phyloP scores from a whole-genome alignment of 2,888 invertebrate genomes.

The Thecophora atra region DNA sequence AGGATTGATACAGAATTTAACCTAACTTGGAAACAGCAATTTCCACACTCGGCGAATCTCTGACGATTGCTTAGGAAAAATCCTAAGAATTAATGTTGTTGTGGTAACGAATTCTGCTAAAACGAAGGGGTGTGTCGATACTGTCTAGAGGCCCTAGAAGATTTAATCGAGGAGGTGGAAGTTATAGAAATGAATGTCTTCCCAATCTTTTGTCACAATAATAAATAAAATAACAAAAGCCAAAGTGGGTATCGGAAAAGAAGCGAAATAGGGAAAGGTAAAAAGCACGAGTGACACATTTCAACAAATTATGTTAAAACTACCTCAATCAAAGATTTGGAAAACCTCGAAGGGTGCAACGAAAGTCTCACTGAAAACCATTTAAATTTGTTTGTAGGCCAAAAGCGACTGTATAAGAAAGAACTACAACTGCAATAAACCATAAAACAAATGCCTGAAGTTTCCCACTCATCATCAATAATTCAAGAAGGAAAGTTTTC shows the following conservation, averaged over 20 bases:
- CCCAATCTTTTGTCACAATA: too few species aligned
- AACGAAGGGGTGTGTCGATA: too few species aligned
- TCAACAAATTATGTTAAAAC: slow-evolving; percentile 11
- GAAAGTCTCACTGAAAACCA: not conserved
- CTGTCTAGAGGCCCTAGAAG: too few species aligned
- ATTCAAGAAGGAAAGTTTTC: slow-evolving; percentile 20
- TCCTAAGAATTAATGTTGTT: too few species aligned
- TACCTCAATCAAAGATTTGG: slow-evolving; percentile 4
- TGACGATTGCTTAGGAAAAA: not conserved
- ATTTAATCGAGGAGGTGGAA: too few species aligned
- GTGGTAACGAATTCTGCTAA: too few species aligned
- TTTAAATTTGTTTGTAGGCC: not conserved
- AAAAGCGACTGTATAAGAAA: not conserved
- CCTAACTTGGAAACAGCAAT: slow-evolving; percentile 9
- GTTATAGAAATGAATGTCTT: too few species aligned
- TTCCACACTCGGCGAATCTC: slow-evolving; percentile 12
- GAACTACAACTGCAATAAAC: too few species aligned
- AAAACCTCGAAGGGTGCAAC: not conserved
- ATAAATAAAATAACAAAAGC: too few species aligned
- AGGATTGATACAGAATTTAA: not conserved
- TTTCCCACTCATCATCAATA: slow-evolving; percentile 34
- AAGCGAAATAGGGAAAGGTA: too few species aligned
- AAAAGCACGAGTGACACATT: too few species aligned
- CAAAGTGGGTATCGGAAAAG: too few species aligned
- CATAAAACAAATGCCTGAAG: slow-evolving; percentile 17